Evolutionary conservation across 2,797 vertebrate genomes (phyloP), one percentile per base, ranked within the genome.

Genomic region (Pempheris klunzingeri): DNA sequence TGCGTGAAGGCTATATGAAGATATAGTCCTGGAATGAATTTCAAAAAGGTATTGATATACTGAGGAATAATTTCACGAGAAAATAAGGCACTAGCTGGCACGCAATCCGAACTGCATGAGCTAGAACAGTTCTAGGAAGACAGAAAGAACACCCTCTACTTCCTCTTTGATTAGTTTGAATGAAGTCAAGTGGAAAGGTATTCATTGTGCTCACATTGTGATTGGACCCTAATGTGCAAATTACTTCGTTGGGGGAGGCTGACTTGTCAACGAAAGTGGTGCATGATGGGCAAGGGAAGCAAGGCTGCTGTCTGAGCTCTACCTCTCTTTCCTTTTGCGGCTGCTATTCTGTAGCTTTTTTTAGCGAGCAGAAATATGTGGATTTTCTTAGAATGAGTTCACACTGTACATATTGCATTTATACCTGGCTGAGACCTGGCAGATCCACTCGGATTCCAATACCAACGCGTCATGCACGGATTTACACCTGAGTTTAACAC

Each of bases 1-100:
- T 44, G 74, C 44, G 36, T 74, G 83, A 78, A 81, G 78, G 71
- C 82, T 63, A 50, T 47, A 81, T 47, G 55, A 49, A 84, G 57
- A 76, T 71, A 62, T 14, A 44, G 26, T 24, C 28, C 50, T 74
- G 59, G 34, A 60, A 59, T 53, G 53, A 76, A 83, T 87, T 73
- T 74, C 68, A 80, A 83, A 72, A 57, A 68, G 59, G 26, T 80
- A 74, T 77, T 54, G 55, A 71, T 80, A 65, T 11, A 43, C 36
- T 4, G 30, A 34, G 70, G 77, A 78, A 85, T 81, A 46, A 79
- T 62, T 84, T 67, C 50, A 55, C 14, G 26, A 8, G 63, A 24
- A 80, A 74, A 84, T 28, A 17, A 72, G 46, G 5, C 4, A n/a
- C 20, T 14, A 17, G 15, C 30, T 61, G 52, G 63, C 17, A 50